Evolutionary conservation across 2,113 vertebrate species (phyloP).

Genomic region (Charina bottae): DNA sequence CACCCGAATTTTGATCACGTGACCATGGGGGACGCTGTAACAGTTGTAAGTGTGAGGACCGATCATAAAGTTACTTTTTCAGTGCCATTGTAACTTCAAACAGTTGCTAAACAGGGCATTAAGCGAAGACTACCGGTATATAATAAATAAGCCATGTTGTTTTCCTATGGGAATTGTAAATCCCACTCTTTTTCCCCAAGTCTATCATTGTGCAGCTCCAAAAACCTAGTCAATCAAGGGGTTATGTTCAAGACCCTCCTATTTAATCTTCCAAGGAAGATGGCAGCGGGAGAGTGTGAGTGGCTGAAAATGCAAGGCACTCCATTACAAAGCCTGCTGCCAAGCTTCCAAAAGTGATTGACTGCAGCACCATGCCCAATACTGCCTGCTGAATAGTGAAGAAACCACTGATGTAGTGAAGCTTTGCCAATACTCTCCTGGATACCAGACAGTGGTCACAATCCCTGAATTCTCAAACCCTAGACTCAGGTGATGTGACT

Average conservation of each 20-base stretch:
- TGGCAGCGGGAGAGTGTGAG: not conserved
- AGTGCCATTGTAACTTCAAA: not conserved
- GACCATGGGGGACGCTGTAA: not conserved
- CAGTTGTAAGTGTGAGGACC: not conserved
- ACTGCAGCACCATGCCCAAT: not conserved
- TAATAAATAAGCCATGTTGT: not conserved
- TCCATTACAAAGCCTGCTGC: not conserved
- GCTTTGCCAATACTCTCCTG: not conserved
- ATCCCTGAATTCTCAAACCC: not conserved
- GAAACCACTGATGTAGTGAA: not conserved
- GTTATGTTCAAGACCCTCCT: not conserved
- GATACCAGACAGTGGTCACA: not conserved
- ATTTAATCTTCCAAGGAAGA: not conserved
- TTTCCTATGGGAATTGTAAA: not conserved
- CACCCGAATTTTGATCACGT: not conserved
- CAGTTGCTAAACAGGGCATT: not conserved
- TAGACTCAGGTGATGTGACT: not conserved
- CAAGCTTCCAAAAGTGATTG: not conserved
- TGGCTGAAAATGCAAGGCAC: not conserved
- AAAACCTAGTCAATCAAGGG: not conserved
- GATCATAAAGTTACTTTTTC: not conserved
- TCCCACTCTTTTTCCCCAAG: not conserved
- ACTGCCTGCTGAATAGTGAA: not conserved
- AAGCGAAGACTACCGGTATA: not conserved
- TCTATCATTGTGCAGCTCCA: not conserved